These are phyloP conservation scores for Oscheius myriophilus DNA, from an alignment of 2,888 invertebrate genomes.

Conservation along the genomic window DNA sequence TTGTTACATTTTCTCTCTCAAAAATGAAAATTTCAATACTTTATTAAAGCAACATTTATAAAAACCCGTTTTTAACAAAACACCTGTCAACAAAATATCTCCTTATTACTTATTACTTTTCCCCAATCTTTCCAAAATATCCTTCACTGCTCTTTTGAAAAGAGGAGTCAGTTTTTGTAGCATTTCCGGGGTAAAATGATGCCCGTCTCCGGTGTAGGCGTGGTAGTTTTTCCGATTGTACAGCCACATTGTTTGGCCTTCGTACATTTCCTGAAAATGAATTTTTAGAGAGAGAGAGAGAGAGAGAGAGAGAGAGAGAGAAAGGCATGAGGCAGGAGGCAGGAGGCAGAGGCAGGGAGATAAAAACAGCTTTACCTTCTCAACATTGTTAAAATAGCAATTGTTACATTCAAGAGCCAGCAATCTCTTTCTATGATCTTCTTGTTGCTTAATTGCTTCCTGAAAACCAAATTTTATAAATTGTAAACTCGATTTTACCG, in stretches of 20 bases:
- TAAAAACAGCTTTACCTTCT: too few species aligned
- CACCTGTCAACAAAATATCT: too few species aligned
- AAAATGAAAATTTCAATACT: too few species aligned
- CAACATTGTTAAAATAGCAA: constrained; percentile 6
- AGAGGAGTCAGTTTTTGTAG: constrained; percentile 8
- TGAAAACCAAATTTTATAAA: neutral
- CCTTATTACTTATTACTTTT: too few species aligned
- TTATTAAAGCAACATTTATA: too few species aligned
- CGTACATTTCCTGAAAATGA: constrained; percentile 1
- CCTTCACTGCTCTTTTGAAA: constrained; percentile 13
- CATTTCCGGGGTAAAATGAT: constrained; percentile 15
- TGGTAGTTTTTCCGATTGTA: constrained; percentile 21
- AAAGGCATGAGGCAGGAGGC: neutral
- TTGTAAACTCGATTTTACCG: neutral
- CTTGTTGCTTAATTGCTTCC: constrained; percentile 3
- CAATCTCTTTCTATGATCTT: constrained; percentile 2
- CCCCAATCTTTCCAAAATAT: neutral
- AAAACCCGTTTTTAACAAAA: too few species aligned
- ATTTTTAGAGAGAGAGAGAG: too few species aligned
- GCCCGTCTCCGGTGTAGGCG: constrained; percentile 9
- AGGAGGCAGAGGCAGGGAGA: too few species aligned
- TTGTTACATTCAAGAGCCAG: constrained; percentile 1
- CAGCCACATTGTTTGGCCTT: constrained; percentile 1
- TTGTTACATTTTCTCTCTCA: too few species aligned
- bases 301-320: neutral